phyloP scores from a whole-genome alignment of 1,140 invertebrate genomes.

The Diuraphis noxia region DNA sequence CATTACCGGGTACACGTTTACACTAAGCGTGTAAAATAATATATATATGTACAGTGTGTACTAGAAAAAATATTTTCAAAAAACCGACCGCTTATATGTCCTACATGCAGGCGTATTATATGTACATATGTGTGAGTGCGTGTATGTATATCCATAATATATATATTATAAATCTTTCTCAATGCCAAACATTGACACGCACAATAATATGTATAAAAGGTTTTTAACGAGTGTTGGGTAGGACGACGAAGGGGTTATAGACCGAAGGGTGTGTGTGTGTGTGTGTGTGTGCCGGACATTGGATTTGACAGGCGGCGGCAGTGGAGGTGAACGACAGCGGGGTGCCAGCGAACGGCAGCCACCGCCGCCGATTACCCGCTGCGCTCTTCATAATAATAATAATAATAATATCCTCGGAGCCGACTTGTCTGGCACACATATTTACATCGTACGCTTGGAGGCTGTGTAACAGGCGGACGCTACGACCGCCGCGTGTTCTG shows the following conservation, averaged over 20 bases:
- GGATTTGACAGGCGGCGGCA: constrained; percentile 6
- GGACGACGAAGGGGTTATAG: background rate
- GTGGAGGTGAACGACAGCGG: background rate
- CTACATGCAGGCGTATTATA: background rate
- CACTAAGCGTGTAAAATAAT: background rate
- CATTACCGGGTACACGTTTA: background rate
- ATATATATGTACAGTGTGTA: background rate
- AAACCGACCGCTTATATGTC: background rate
- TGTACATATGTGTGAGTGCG: too few species aligned
- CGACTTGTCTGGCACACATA: constrained; percentile 37
- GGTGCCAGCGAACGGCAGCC: constrained; percentile 39
- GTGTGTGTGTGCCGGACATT: constrained; percentile 13
- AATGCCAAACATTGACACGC: constrained; percentile 39
- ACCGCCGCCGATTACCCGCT: constrained; percentile 27
- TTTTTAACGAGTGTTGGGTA: background rate
- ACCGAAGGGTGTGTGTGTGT: background rate
- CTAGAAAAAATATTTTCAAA: background rate
- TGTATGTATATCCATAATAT: background rate
- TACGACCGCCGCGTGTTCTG: background rate
- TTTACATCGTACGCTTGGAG: background rate
- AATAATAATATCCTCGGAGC: constrained; percentile 40
- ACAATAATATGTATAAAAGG: constrained; percentile 22
- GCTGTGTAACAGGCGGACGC: background rate
- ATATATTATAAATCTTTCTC: constrained; percentile 37
- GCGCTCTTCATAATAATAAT: constrained; percentile 35